Percentiles rank a stretch among this genome's conserved stretches.
These are phyloP conservation scores for Cotesia congregata DNA, from an alignment of 2,888 invertebrate genomes.

Conservation along the genomic window DNA sequence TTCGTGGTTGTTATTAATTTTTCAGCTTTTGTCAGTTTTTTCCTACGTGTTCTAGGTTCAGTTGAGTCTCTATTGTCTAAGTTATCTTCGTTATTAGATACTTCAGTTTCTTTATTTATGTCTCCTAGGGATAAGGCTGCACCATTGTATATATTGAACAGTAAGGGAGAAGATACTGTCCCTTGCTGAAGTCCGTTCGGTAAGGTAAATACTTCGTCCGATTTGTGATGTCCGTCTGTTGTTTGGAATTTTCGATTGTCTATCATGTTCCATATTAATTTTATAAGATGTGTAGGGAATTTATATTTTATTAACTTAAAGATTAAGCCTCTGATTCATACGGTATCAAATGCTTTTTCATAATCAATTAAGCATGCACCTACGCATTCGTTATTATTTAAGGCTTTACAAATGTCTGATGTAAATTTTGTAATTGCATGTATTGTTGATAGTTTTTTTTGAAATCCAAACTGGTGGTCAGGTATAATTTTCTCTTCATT, in stretches of 20 bases:
- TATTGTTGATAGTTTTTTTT: not conserved
- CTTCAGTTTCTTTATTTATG: constrained; percentile 23
- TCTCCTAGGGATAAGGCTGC: constrained; percentile 26
- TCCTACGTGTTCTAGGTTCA: too few relatives aligned
- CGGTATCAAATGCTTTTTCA: constrained; percentile 33
- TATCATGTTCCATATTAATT: constrained; percentile 39
- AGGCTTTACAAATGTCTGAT: constrained; percentile 29
- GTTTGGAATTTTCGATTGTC: not conserved
- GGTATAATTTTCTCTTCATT: constrained; percentile 3
- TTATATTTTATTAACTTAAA: constrained; percentile 24
- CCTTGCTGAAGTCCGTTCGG: constrained; percentile 40
- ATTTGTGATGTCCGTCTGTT: constrained; percentile 6
- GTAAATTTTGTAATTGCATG: constrained; percentile 39
- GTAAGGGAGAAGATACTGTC: constrained; percentile 35
- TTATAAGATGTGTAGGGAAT: constrained; percentile 29
- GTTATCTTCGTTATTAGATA: not conserved
- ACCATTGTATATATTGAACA: constrained; percentile 42
- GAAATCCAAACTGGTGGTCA: constrained; percentile 26
- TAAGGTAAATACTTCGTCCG: not conserved
- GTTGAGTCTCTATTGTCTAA: too few relatives aligned
- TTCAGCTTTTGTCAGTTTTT: not conserved
- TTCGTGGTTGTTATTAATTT: not conserved
- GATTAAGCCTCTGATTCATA: constrained; percentile 35
- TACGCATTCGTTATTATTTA: constrained; percentile 20
- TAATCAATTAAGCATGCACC: constrained; percentile 23